Conservation (phyloP, 2,797 vertebrate species). For the Aplochiton taeniatus region DNA sequence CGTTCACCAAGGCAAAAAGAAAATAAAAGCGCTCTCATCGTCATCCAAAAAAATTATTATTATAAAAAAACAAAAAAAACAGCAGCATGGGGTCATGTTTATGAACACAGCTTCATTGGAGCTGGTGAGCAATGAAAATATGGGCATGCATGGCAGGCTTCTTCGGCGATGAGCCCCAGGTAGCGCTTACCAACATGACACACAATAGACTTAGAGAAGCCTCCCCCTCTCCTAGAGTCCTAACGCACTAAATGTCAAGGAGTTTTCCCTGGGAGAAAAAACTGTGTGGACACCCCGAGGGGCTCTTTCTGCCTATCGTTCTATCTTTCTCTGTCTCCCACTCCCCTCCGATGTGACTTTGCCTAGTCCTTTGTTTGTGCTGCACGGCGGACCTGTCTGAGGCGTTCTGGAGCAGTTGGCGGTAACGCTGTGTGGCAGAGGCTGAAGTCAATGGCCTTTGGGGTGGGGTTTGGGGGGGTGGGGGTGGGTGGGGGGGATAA, state of each 20-base stretch:
- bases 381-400: slow-evolving; percentile 46
- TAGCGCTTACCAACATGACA: slow-evolving; percentile 22
- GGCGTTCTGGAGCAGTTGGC: slow-evolving; percentile 35
- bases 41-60: too few relatives aligned
- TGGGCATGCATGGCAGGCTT: slow-evolving; percentile 46
- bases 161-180: slow-evolving; percentile 35
- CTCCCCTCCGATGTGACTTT: neutral
- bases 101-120: slow-evolving; percentile 14
- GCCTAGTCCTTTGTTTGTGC: slow-evolving; percentile 22
- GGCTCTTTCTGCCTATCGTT: neutral
- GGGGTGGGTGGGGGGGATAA: too few relatives aligned
- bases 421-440: slow-evolving; percentile 71
- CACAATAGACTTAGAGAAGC: slow-evolving; percentile 41
- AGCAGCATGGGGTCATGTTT: slow-evolving; percentile 26
- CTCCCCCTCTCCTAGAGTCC: too few relatives aligned
- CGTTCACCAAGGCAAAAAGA: slow-evolving; percentile 20
- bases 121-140: neutral
- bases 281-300: slow-evolving; percentile 38
- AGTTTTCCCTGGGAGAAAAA: slow-evolving; percentile 30
- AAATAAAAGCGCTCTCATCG: slow-evolving; percentile 16
- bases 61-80: too few relatives aligned
- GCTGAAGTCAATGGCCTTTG: slow-evolving; percentile 62
- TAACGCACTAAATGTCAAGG: slow-evolving; percentile 39
- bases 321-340: neutral
- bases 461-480: too few relatives aligned